Base-by-base conservation (phyloP, 2,113 vertebrate species). In the Mobula hypostoma region DNA sequence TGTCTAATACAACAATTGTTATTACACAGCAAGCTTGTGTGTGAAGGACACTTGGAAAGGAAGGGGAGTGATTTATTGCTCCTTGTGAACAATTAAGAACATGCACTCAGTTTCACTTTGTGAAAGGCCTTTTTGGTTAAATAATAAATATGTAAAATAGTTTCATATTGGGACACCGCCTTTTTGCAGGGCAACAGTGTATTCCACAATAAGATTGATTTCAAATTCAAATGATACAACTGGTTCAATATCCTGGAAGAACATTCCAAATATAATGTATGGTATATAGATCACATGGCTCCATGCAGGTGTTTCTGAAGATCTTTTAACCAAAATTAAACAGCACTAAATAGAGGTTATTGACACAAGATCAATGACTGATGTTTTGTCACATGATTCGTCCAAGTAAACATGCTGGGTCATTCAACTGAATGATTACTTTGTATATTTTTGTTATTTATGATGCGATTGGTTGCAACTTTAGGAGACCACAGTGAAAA, bases 361-460 rank as follows among this genome's bases (percentile, higher is more conserved):
- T 88, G 83, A 88, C 58, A 7, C 21, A 58, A 19, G 56, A 85
- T 90, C n/a, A 90, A n/a, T 68, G 85, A 68, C n/a, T 24, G 66
- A 70, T 72, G 36, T 21, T 66, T 70, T 68, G 36, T 21, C 68
- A 74, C 17, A 4, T 48, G 66, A 12, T 32, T 19, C 32, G n/a
- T 93, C 61, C 36, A 21, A 32, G 63, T 19, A 11, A 63, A 90
- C 63, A 48, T 74, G 48, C 70, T 68, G 11, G 68, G 19, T 70
- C 19, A 14, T 93, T 21, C 36, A 4, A 21, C 21, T 72, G 90
- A 93, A 21, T 56, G 68, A 74, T 93, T 76, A 93, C 70, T 93
- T 93, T 74, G 68, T 93, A 74, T 93, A 93, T 93, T 93, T 76
- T 93, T 74, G 91, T 93, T 48, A 93, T 93, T 93, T 93, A 93